Percentiles rank a stretch among this genome's conserved stretches.
phyloP scores from a whole-genome alignment of 2,797 vertebrate genomes.

The Moxostoma hubbsi region DNA sequence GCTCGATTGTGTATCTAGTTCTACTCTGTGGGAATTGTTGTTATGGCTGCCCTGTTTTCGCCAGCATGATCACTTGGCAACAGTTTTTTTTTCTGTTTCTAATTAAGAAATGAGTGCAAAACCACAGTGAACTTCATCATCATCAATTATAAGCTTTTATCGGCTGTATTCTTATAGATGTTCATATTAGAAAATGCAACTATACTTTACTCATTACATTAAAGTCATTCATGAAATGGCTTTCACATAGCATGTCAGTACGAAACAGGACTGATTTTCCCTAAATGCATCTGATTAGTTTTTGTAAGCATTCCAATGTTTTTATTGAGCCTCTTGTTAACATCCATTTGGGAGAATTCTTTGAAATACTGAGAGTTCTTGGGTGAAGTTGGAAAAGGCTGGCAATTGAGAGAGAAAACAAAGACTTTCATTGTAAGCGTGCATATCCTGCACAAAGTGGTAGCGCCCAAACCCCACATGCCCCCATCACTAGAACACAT shows the following conservation, averaged over 20 bases:
- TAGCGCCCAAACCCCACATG: constrained; percentile 38
- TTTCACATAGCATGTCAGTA: neutral
- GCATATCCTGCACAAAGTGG: constrained; percentile 42
- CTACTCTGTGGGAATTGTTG: constrained; percentile 50
- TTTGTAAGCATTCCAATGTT: constrained; percentile 35
- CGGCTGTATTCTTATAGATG: neutral
- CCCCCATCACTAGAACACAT: constrained; percentile 35
- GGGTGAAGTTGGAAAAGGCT: constrained; percentile 6
- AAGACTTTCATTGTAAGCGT: constrained; percentile 54
- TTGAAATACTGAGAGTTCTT: constrained; percentile 29
- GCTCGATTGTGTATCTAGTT: constrained; percentile 50
- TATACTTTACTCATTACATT: neutral
- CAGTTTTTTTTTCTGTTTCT: constrained; percentile 30
- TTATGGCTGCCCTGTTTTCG: constrained; percentile 56
- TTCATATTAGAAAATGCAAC: neutral
- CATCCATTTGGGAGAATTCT: constrained; percentile 24
- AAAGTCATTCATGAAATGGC: no score
- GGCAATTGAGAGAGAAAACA: constrained; percentile 49
- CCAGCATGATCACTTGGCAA: constrained; percentile 52
- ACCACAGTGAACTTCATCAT: constrained; percentile 19
- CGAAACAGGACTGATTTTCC: constrained; percentile 16
- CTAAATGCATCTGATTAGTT: constrained; percentile 30
- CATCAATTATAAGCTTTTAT: neutral
- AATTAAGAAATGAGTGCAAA: constrained; percentile 34
- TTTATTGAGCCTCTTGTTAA: constrained; percentile 39